Evolutionary conservation across 2,888 invertebrate species (phyloP), one percentile per base, ranked within the genome.

Genomic region (Chorisops tibialis): DNA sequence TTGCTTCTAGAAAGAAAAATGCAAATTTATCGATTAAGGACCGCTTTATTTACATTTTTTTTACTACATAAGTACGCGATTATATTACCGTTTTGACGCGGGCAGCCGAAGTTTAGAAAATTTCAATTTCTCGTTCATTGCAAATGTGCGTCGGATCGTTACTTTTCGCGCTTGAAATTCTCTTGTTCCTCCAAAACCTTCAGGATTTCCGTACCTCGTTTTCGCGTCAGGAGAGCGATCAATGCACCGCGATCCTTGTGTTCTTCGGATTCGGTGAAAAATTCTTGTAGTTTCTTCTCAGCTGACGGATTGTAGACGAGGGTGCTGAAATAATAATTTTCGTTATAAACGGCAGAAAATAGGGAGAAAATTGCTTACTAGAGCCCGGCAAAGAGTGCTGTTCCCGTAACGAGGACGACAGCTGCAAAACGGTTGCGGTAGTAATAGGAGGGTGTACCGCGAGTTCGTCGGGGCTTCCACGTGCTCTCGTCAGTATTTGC

Each of bases 91-190:
- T 39, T 52, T 52, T 4, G 52, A 38, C 16, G 5, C 4, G 24
- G 56, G 56, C 43, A 56, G 43, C 22, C 56, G 56, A 19, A 56
- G 56, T 56, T 56, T 56, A 6, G 56, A 14, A 56, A 56, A 56
- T 19, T 56, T 56, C 14, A 35, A 14, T 41, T 54, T 21, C 30
- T 30, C 16, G 18, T 30, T 43, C 56, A 56, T 56, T 35, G 24
- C 24, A n/a, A n/a, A n/a, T n/a, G n/a, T 41, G 19, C 12, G 22
- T 51, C 30, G 30, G 30, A n/a, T n/a, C 9, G 30, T 30, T 30
- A 30, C 7, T 30, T 30, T 30, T 30, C 30, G 30, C 22, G 16
- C 22, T 54, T 54, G 11, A 54, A 14, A n/a, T 54, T 41, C 21
- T 54, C 52, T 12, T 22, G 11, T n/a, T 54, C 52, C n/a, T 41